Evolutionary conservation across 2,888 invertebrate species (phyloP).

Genomic region (Drosophila kuntzei): DNA sequence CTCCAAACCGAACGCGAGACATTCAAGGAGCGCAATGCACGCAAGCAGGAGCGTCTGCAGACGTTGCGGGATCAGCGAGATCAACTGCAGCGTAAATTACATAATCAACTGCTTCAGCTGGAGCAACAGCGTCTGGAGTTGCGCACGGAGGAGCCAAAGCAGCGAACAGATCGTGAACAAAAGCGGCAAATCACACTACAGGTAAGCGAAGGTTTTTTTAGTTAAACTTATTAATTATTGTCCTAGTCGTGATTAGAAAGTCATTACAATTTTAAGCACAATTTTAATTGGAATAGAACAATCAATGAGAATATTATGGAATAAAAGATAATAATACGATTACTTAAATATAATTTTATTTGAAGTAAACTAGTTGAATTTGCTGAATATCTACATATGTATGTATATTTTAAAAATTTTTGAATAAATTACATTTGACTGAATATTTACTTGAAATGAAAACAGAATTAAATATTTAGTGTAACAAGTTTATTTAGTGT

Average conservation of each 20-base stretch:
- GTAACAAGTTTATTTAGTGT: no score
- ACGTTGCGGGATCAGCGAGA: slow-evolving; percentile 89
- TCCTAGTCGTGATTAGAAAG: no score
- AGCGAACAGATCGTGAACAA: slow-evolving; percentile 53
- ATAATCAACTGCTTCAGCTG: slow-evolving; percentile 51
- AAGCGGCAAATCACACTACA: slow-evolving; percentile 71
- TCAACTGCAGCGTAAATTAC: slow-evolving; percentile 88
- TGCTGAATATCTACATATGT: no score
- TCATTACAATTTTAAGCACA: not conserved
- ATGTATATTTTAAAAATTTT: no score
- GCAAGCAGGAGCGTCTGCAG: slow-evolving; percentile 88
- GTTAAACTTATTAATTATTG: not conserved
- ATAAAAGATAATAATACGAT: no score
- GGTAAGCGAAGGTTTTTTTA: slow-evolving; percentile 34
- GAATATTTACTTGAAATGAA: no score
- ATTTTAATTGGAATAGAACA: no score
- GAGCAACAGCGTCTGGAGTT: slow-evolving; percentile 63
- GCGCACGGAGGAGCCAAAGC: slow-evolving; percentile 45
- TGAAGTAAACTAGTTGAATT: no score
- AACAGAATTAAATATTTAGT: no score
- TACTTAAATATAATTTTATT: no score
- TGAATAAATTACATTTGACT: no score
- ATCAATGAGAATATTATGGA: no score
- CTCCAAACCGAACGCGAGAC: slow-evolving; percentile 66
- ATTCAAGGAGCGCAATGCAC: slow-evolving; percentile 61